Conservation (phyloP, 2,888 invertebrate genomes). For the Chydorus sphaericus region DNA sequence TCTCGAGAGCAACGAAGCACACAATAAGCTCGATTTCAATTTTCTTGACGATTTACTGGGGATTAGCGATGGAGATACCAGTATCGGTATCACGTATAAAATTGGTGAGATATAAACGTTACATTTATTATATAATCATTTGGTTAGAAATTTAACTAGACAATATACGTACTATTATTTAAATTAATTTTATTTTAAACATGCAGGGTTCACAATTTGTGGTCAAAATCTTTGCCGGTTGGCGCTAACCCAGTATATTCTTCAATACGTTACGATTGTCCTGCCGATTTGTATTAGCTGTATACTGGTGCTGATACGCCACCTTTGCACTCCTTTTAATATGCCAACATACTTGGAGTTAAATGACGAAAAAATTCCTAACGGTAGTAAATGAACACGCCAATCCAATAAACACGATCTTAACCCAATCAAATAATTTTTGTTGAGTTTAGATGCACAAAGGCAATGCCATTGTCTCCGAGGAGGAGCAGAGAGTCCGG, state of each 20-base stretch:
- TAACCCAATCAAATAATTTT: too few species aligned
- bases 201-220: conserved; percentile 15
- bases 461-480: not conserved
- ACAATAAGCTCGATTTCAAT: conserved; percentile 15
- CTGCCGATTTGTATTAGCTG: not conserved
- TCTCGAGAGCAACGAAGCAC: conserved; percentile 1
- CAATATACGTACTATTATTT: too few species aligned
- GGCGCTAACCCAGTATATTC: conserved; percentile 10
- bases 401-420: too few species aligned
- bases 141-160: not conserved
- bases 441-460: not conserved
- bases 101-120: conserved; percentile 2
- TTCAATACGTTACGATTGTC: conserved; percentile 11
- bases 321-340: too few species aligned
- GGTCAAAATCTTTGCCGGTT: conserved; percentile 15
- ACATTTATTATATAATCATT: not conserved
- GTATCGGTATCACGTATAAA: not conserved
- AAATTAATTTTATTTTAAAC: not conserved
- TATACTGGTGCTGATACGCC: not conserved
- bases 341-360: too few species aligned
- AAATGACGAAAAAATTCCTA: too few species aligned
- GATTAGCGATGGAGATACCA: not conserved
- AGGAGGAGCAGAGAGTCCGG: not conserved
- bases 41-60: conserved; percentile 14
- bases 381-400: too few species aligned